A percentile compares a stretch with the other conserved stretches of the same genome.
Evolutionary conservation across 2,888 invertebrate species (phyloP).

Genomic region (Cheilosia urbana): DNA sequence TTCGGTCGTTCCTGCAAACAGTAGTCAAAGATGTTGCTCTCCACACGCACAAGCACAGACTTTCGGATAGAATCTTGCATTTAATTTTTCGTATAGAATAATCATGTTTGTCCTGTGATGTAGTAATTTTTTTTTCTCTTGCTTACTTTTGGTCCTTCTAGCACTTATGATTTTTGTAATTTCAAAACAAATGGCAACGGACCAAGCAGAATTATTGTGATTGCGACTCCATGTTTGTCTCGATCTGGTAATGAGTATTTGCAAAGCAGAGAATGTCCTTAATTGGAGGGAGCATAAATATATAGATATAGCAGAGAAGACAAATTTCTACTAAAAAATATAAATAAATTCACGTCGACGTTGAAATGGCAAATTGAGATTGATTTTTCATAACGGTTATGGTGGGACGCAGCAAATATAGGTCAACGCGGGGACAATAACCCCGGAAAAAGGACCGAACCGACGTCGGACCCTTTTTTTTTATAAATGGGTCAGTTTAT

Average conservation of each 20-base stretch:
- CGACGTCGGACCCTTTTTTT: background rate
- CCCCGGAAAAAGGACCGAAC: slow-evolving; percentile 1
- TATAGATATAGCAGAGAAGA: background rate
- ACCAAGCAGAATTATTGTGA: slow-evolving; percentile 15
- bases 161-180: slow-evolving; percentile 56
- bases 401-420: slow-evolving; percentile 18
- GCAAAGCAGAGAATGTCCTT: background rate
- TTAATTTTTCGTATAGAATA: slow-evolving; percentile 37
- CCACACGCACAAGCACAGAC: background rate
- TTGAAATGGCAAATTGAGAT: background rate
- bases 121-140: background rate
- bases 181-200: background rate
- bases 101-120: slow-evolving; percentile 35
- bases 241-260: slow-evolving; percentile 26
- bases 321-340: background rate
- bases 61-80: slow-evolving; percentile 17
- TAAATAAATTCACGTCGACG: background rate
- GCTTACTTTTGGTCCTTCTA: slow-evolving; percentile 28
- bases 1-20: slow-evolving; percentile 40
- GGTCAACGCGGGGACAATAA: slow-evolving; percentile 51
- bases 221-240: background rate
- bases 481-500: slow-evolving; percentile 40
- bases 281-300: background rate
- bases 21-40: slow-evolving; percentile 12
- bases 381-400: slow-evolving; percentile 36